Evolutionary conservation across 2,888 invertebrate genomes (phyloP), one percentile per base, ranked within the genome.

Genomic region (Chloromyia formosa): DNA sequence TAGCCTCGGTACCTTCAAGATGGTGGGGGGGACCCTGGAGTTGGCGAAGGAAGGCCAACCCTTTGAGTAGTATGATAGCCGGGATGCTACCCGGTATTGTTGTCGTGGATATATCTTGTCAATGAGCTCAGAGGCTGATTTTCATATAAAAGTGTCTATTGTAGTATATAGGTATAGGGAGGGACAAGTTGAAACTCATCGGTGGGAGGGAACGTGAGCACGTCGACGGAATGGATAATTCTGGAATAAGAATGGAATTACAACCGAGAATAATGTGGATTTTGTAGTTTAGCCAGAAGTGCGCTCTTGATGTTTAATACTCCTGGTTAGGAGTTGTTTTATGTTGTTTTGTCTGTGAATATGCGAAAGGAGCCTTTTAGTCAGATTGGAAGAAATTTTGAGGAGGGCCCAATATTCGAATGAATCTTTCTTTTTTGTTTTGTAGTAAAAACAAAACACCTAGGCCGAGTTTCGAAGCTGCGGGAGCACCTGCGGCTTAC

Each of bases 121-220:
- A 27, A n/a, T 23, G 27, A 23, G 22, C 27, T 22, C 27, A 23
- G 56, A n/a, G n/a, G 60, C 60, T 60, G 23, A 60, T 60, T 60
- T 60, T 60, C 60, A 60, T 60, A 60, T 60, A 60, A 60, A 60
- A 23, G 27, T 60, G 23, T 23, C 27, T 23, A 23, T 49, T 49
- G 49, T 49, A 10, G 3, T 7, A 35, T 35, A 35, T 35, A 35
- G 27, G 27, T 35, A 35, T 7, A 7, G 7, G 27, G 27, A 35
- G 7, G 27, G 27, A 35, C 27, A 35, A 35, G 27, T 35, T 35
- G 27, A 35, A 35, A 4, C 3, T 35, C 2, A 7, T 35, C 27
- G 27, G 27, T n/a, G n/a, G n/a, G n/a, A n/a, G n/a, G n/a, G n/a
- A n/a, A n/a, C n/a, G n/a, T n/a, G n/a, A n/a, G n/a, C 27, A 2